Evolutionary conservation across 2,888 invertebrate genomes (phyloP).

Genomic region (Dendrolimus pini): DNA sequence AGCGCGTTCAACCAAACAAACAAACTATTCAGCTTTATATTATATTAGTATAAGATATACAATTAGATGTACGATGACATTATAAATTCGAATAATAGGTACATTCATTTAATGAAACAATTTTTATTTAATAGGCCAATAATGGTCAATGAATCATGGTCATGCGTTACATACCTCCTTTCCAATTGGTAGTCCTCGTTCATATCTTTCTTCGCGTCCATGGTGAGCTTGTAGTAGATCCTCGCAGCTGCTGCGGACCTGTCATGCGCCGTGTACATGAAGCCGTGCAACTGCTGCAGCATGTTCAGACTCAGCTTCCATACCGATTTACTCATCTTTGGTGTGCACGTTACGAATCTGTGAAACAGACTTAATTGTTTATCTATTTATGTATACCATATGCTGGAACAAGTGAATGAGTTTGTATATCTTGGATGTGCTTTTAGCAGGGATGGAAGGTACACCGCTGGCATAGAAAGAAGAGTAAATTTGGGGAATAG

Average conservation of each 20-base stretch:
- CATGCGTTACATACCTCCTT: constrained; percentile 34
- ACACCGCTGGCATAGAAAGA: too few species aligned
- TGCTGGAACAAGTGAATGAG: constrained; percentile 3
- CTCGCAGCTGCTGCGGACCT: constrained; percentile 50
- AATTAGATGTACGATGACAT: too few species aligned
- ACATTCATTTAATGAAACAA: too few species aligned
- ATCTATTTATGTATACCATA: not conserved
- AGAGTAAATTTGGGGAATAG: too few species aligned
- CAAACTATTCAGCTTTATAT: too few species aligned
- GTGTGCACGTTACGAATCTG: constrained; percentile 83
- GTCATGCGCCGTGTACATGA: constrained; percentile 59
- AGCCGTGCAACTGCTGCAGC: constrained; percentile 59
- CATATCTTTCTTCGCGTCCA: constrained; percentile 42
- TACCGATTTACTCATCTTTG: constrained; percentile 81
- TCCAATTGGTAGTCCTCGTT: constrained; percentile 46
- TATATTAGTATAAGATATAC: too few species aligned
- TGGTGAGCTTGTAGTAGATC: constrained; percentile 62
- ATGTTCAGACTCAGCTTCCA: constrained; percentile 58
- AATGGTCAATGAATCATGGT: too few species aligned
- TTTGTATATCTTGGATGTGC: too few species aligned
- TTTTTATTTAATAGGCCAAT: too few species aligned
- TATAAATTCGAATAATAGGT: too few species aligned
- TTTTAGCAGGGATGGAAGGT: too few species aligned
- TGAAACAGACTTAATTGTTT: not conserved
- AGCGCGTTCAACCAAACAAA: too few species aligned